These are phyloP conservation scores for Synergus laeviventris DNA, from an alignment of 2,888 invertebrate species.

Conservation along the genomic window DNA sequence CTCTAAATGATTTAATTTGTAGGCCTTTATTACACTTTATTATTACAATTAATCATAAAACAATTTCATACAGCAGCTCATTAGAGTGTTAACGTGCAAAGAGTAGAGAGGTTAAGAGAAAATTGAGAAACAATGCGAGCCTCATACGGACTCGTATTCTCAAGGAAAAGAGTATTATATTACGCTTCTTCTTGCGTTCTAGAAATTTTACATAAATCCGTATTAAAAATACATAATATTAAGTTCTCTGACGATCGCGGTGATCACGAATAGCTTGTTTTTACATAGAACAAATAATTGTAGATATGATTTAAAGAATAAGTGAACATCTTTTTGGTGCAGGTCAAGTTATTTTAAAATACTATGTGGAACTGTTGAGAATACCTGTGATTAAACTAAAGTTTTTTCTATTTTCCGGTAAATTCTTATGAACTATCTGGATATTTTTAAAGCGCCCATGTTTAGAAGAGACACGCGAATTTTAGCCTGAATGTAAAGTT, in stretches of 20 bases:
- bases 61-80: not conserved
- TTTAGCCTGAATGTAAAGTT: no score
- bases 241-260: not conserved
- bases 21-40: no score
- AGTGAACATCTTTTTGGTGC: no score
- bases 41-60: no score
- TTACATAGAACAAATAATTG: not conserved
- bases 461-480: no score
- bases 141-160: not conserved
- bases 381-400: no score
- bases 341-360: no score
- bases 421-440: no score
- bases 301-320: not conserved
- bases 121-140: conserved; percentile 39
- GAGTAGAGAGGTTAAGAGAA: not conserved
- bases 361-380: no score
- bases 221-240: not conserved
- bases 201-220: not conserved
- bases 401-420: no score
- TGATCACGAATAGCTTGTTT: not conserved
- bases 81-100: not conserved
- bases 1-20: no score
- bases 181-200: not conserved
- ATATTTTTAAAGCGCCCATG: no score
- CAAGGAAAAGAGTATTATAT: not conserved